These are phyloP conservation scores for Lasiurus borealis DNA, from an alignment of 2,113 vertebrate genomes.

Conservation along the genomic window DNA sequence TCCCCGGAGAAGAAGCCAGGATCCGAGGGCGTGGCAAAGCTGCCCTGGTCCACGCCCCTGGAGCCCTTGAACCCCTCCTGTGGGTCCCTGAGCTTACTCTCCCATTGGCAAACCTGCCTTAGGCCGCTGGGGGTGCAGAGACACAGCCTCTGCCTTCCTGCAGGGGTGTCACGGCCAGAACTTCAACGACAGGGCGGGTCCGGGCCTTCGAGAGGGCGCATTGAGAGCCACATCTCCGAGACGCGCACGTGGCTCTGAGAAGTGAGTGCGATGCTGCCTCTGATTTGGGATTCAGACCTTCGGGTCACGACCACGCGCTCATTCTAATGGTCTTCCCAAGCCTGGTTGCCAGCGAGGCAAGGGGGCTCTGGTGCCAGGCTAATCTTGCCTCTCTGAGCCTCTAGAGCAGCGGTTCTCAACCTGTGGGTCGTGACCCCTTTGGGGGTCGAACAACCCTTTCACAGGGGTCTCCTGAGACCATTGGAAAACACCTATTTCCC, in stretches of 20 bases:
- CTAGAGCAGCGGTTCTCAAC: too few species aligned
- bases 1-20: neutral
- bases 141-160: too few species aligned
- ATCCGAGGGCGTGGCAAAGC: neutral
- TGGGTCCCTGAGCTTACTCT: neutral
- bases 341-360: neutral
- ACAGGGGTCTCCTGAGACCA: too few species aligned
- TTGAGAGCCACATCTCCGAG: fast-evolving
- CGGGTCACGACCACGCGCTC: too few species aligned
- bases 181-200: fast-evolving
- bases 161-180: neutral
- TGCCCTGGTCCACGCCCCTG: fast-evolving
- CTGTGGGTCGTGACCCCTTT: too few species aligned
- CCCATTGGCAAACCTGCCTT: neutral
- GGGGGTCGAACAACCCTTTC: too few species aligned
- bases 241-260: fast-evolving
- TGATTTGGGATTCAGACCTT: neutral
- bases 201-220: neutral
- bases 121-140: neutral
- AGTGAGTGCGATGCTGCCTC: fast-evolving
- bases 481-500: too few species aligned
- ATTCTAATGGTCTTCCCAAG: neutral
- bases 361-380: neutral
- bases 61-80: neutral
- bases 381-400: neutral